These are phyloP conservation scores for Drosophila chauvacae DNA, from an alignment of 1,140 invertebrate species.

Conservation along the genomic window DNA sequence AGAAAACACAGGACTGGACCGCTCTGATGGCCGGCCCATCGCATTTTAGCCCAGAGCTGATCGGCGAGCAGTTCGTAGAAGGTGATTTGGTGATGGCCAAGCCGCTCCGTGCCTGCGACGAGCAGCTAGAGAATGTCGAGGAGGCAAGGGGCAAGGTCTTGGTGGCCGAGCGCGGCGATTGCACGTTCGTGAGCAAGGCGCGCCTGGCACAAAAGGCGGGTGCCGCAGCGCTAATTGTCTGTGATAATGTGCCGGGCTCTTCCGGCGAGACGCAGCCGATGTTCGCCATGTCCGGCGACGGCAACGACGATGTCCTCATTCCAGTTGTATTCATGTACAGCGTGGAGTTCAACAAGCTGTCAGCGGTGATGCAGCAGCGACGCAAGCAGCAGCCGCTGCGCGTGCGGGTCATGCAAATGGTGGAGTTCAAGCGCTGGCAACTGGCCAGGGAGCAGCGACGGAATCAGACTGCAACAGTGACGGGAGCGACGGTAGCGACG, in stretches of 20 bases:
- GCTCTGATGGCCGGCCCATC: conserved; percentile 92
- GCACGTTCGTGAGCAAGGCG: conserved; percentile 98
- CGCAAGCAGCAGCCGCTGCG: conserved; percentile 45
- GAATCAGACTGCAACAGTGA: conserved; percentile 51
- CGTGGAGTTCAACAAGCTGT: conserved; percentile 86
- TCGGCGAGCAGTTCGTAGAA: conserved; percentile 86
- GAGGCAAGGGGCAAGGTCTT: conserved; percentile 91
- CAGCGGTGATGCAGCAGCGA: conserved; percentile 47
- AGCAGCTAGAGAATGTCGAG: conserved; percentile 85
- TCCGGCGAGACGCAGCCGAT: conserved; percentile 90
- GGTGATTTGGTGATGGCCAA: conserved; percentile 88
- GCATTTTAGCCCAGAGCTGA: conserved; percentile 94
- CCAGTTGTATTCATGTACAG: conserved; percentile 96
- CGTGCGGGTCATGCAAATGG: conserved; percentile 80
- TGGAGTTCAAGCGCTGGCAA: conserved; percentile 82
- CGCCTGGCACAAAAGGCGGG: conserved; percentile 93
- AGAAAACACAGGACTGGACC: conserved; percentile 76
- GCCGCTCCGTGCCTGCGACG: conserved; percentile 89
- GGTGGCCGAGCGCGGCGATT: conserved; percentile 94
- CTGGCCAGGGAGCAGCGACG: conserved; percentile 67
- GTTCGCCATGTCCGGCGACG: conserved; percentile 98
- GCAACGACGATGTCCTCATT: conserved; percentile 93
- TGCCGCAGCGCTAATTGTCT: conserved; percentile 92
- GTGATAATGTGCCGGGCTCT: conserved; percentile 92
- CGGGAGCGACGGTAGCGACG: neutral